These are phyloP conservation scores for Habroteleia sp. DNA, from an alignment of 2,888 invertebrate species.

Conservation along the genomic window DNA sequence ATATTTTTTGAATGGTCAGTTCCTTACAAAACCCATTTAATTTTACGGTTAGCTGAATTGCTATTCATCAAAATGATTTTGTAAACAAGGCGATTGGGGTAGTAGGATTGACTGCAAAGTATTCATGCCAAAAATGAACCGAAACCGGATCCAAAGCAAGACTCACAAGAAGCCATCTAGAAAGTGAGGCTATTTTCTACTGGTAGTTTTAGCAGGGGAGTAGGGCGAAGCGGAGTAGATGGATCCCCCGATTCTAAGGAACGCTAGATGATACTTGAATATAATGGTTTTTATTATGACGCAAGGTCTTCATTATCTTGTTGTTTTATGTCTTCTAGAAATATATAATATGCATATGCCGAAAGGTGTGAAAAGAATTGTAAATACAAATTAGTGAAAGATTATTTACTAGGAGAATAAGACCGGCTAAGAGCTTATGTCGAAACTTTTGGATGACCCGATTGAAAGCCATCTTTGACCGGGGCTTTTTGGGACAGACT, in stretches of 20 bases:
- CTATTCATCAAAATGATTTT: slow-evolving; percentile 71
- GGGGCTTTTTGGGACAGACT: slow-evolving; percentile 56
- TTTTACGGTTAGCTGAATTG: slow-evolving; percentile 65
- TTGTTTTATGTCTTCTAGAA: slow-evolving; percentile 22
- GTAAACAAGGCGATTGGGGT: slow-evolving; percentile 70
- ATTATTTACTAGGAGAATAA: slow-evolving; percentile 75
- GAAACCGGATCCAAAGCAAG: background rate
- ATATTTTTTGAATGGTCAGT: slow-evolving; percentile 18
- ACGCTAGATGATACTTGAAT: background rate
- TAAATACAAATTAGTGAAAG: slow-evolving; percentile 79
- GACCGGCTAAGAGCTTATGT: slow-evolving; percentile 64
- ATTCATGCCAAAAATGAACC: slow-evolving; percentile 12
- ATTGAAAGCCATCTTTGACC: slow-evolving; percentile 45
- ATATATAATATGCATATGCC: slow-evolving; percentile 66
- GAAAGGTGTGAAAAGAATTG: slow-evolving; percentile 74
- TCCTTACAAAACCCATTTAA: slow-evolving; percentile 34
- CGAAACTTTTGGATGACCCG: slow-evolving; percentile 63
- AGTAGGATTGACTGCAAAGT: slow-evolving; percentile 61
- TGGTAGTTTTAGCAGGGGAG: slow-evolving; percentile 45
- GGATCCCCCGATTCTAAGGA: background rate
- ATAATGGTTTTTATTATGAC: slow-evolving; percentile 10
- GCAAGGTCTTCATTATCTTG: slow-evolving; percentile 10
- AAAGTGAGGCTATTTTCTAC: slow-evolving; percentile 54
- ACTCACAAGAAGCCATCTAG: slow-evolving; percentile 21
- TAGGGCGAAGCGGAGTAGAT: slow-evolving; percentile 21